phyloP scores from a whole-genome alignment of 1,140 invertebrate genomes.

The Drosophila chauvacae region DNA sequence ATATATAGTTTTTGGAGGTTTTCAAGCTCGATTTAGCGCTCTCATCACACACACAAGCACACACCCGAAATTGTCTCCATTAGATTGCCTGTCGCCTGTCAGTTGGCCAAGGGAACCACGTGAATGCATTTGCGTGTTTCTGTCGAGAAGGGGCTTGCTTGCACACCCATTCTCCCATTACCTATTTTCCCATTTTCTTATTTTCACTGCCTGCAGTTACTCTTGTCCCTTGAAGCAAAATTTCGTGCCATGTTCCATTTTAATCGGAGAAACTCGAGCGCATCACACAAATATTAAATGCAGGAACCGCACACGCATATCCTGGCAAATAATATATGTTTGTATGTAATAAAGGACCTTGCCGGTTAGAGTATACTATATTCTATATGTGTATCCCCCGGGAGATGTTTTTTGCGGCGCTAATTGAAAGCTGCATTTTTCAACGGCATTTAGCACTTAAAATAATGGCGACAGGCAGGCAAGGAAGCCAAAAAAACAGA shows the following conservation, averaged over 20 bases:
- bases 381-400: slow-evolving; percentile 4
- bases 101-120: slow-evolving; percentile 11
- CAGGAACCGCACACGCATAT: slow-evolving; percentile 15
- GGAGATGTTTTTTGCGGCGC: slow-evolving; percentile 5
- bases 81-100: slow-evolving; percentile 21
- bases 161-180: slow-evolving; percentile 1
- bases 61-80: background rate
- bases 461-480: slow-evolving; percentile 26
- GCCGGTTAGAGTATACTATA: background rate
- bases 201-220: background rate
- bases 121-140: slow-evolving; percentile 52
- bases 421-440: slow-evolving; percentile 33
- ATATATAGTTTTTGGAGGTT: background rate
- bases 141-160: slow-evolving; percentile 26
- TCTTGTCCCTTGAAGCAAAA: slow-evolving; percentile 13
- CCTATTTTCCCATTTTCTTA: background rate
- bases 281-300: slow-evolving; percentile 36
- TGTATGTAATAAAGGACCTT: slow-evolving; percentile 6
- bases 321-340: background rate
- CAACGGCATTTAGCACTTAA: slow-evolving; percentile 35
- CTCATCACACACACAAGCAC: background rate
- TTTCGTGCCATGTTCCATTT: slow-evolving; percentile 51
- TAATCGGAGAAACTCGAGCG: slow-evolving; percentile 46
- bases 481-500: background rate
- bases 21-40: slow-evolving; percentile 2